Percentiles rank a stretch among this genome's conserved stretches.
These are phyloP conservation scores for Eupithecia insigniata DNA, from an alignment of 2,888 invertebrate genomes.

Conservation along the genomic window DNA sequence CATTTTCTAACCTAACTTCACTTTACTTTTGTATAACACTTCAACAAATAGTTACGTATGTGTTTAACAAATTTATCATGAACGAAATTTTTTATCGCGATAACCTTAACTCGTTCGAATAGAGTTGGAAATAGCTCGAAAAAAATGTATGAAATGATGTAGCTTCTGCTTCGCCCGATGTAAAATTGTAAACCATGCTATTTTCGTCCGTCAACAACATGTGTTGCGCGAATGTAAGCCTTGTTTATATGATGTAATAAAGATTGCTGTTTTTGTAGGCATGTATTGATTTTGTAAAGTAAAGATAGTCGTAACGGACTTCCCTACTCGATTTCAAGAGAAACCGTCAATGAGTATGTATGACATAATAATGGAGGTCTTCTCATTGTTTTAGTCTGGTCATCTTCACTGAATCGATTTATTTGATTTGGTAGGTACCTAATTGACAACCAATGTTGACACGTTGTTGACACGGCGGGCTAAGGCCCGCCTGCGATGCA, in stretches of 20 bases:
- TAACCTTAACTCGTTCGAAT: slow-evolving; percentile 28
- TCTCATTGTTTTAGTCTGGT: background rate
- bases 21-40: slow-evolving; percentile 39
- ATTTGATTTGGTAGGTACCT: too few relatives aligned
- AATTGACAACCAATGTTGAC: too few relatives aligned
- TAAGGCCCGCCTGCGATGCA: too few relatives aligned
- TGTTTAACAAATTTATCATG: slow-evolving; percentile 27
- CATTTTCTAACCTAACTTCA: slow-evolving; percentile 33
- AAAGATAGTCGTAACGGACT: slow-evolving; percentile 17
- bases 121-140: slow-evolving; percentile 29
- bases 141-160: slow-evolving; percentile 20
- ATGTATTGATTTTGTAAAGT: slow-evolving; percentile 12
- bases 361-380: background rate
- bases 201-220: slow-evolving; percentile 37
- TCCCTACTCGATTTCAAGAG: slow-evolving; percentile 32
- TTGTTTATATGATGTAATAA: slow-evolving; percentile 35
- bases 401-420: background rate
- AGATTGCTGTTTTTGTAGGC: slow-evolving; percentile 9
- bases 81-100: slow-evolving; percentile 1
- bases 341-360: slow-evolving; percentile 29
- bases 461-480: too few relatives aligned
- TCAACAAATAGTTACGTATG: slow-evolving; percentile 48
- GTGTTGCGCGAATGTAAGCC: slow-evolving; percentile 40
- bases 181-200: slow-evolving; percentile 41
- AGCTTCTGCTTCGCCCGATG: slow-evolving; percentile 30